Conservation (phyloP, 2,113 vertebrate species). For the Trogon melanurus region DNA sequence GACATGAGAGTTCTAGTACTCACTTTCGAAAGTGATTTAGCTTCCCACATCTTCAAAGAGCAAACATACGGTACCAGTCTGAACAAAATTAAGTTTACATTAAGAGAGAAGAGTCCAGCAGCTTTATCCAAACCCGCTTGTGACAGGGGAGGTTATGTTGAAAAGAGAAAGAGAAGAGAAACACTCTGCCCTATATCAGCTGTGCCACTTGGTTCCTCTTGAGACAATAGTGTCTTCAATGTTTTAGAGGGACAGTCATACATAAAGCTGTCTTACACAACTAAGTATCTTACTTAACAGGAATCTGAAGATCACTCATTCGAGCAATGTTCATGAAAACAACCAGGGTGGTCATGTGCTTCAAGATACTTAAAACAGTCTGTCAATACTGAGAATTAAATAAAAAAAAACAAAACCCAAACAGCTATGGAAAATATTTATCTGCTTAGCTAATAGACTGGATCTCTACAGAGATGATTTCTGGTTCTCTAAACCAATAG, state of each 20-base stretch:
- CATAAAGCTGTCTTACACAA: neutral
- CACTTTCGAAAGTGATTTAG: neutral
- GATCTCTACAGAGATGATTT: neutral
- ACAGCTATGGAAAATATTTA: neutral
- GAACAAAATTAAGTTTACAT: neutral
- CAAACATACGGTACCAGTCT: neutral
- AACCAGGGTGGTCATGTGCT: fast-evolving
- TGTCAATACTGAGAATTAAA: neutral
- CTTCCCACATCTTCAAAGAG: neutral
- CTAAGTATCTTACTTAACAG: neutral
- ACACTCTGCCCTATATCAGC: neutral
- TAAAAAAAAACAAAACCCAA: neutral
- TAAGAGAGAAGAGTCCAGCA: neutral
- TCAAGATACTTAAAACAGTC: neutral
- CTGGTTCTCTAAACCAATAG: neutral
- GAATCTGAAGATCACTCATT: neutral
- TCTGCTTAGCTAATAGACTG: neutral
- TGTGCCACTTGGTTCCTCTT: neutral
- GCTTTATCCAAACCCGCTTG: neutral
- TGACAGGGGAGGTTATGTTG: neutral
- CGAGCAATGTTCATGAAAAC: neutral
- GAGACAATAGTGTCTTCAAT: neutral
- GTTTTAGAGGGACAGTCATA: neutral
- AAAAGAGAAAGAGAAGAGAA: neutral
- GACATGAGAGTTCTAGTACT: neutral